These are phyloP conservation scores for Pelochelys cantorii DNA, from an alignment of 2,797 vertebrate species.

Conservation along the genomic window DNA sequence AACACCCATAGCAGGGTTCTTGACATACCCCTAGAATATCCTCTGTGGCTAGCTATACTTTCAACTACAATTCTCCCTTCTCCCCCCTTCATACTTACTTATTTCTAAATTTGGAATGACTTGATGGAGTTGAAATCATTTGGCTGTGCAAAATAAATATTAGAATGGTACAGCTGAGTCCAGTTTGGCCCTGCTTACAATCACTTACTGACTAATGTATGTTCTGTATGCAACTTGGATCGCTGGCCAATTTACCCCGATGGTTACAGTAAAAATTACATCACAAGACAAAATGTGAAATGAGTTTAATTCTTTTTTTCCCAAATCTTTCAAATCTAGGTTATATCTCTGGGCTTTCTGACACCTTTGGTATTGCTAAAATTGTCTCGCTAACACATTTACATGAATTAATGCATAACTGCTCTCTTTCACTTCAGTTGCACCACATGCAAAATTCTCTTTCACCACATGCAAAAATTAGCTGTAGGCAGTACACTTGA, in stretches of 20 bases:
- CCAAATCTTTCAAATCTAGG: not conserved
- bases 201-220: not conserved
- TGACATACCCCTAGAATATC: not conserved
- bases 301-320: not conserved
- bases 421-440: not conserved
- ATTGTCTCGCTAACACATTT: not conserved
- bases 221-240: not conserved
- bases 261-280: not conserved
- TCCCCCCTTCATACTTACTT: not conserved
- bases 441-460: too few relatives aligned
- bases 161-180: not conserved
- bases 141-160: not conserved
- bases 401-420: not conserved
- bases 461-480: not conserved
- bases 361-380: not conserved
- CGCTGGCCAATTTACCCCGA: not conserved
- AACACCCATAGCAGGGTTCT: not conserved
- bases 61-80: not conserved
- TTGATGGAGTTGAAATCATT: not conserved
- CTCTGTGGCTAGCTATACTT: not conserved
- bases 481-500: not conserved
- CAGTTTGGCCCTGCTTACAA: not conserved
- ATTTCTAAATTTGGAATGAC: not conserved
- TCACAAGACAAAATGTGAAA: not conserved
- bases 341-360: not conserved